A percentile compares a stretch with the other conserved stretches of the same genome.
These are phyloP conservation scores for Pteronotus mesoamericanus DNA, from an alignment of 2,797 vertebrate species.

Conservation along the genomic window DNA sequence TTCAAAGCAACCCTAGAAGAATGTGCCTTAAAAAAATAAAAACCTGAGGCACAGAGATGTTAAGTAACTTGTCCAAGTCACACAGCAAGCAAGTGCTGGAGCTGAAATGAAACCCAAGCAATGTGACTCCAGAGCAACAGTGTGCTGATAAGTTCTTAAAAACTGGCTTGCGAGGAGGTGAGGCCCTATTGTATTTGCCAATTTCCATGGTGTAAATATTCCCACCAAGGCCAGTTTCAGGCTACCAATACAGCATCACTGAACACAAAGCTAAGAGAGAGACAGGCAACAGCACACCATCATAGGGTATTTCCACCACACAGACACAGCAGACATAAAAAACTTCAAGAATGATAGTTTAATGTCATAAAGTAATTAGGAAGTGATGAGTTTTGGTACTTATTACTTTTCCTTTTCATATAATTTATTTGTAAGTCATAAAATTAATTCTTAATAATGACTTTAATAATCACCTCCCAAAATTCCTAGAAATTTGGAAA, in stretches of 20 bases:
- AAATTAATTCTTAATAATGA: background rate
- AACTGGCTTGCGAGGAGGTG: background rate
- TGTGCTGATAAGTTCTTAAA: background rate
- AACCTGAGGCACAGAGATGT: background rate
- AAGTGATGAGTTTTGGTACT: background rate
- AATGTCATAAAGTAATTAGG: background rate
- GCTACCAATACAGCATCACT: background rate
- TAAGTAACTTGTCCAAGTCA: background rate
- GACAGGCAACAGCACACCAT: too few species aligned
- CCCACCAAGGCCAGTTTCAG: background rate
- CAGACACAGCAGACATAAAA: background rate
- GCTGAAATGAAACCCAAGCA: background rate
- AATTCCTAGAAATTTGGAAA: background rate
- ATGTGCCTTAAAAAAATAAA: background rate
- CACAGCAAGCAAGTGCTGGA: background rate
- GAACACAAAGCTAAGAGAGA: background rate
- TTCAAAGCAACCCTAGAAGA: background rate
- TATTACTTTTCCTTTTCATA: background rate
- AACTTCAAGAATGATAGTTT: background rate
- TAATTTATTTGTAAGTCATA: background rate
- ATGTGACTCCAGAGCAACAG: background rate
- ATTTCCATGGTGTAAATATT: background rate
- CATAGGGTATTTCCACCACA: background rate
- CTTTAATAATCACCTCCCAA: background rate
- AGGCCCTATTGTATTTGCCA: background rate